Base-by-base conservation (phyloP, 2,888 invertebrate species). In the Dromius quadrimaculatus region DNA sequence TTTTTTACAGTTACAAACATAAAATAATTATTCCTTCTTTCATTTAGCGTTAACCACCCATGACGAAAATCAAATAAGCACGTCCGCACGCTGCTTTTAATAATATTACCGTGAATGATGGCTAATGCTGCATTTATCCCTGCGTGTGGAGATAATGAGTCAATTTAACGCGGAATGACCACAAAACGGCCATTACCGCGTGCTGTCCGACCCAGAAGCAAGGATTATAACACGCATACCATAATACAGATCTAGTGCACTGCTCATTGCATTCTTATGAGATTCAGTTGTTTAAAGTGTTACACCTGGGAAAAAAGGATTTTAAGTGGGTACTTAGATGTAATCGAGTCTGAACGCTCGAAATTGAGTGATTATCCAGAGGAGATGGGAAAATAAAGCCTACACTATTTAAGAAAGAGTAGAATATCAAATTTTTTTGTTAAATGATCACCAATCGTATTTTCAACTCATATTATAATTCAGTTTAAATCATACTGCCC, bases 181-280 rank as follows among this genome's bases (percentile, higher is more conserved):
- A 57, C 38, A 66, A 66, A 66, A 66, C 57, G 54, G 66, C 22
- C 41, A 38, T 50, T 66, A 66, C 50, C 63, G 41, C 57, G 66
- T 65, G 65, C 34, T 62, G 22, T 20, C 11, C 19, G 22, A 65
- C 65, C 36, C 32, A 19, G 20, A 2, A 36, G 19, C 22, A 32
- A 19, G 50, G 65, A 36, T 66, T 66, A 66, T 50, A 36, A 36
- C 59, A 59, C 59, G 47, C 47, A 19, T n/a, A n/a, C n/a, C n/a
- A n/a, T n/a, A n/a, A n/a, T n/a, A n/a, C 11, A 41, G 41, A 41
- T 41, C 41, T 15, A 41, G n/a, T 11, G 36, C 9, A 8, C 9
- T 36, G 36, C 11, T 15, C 15, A 41, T 41, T 41, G 41, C 41
- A 15, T 41, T 41, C 15, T 19, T 41, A 11, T 11, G 8, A 15